A percentile compares a stretch with the other conserved stretches of the same genome.
Evolutionary conservation across 2,797 vertebrate species (phyloP).

Genomic region (Falco cherrug): DNA sequence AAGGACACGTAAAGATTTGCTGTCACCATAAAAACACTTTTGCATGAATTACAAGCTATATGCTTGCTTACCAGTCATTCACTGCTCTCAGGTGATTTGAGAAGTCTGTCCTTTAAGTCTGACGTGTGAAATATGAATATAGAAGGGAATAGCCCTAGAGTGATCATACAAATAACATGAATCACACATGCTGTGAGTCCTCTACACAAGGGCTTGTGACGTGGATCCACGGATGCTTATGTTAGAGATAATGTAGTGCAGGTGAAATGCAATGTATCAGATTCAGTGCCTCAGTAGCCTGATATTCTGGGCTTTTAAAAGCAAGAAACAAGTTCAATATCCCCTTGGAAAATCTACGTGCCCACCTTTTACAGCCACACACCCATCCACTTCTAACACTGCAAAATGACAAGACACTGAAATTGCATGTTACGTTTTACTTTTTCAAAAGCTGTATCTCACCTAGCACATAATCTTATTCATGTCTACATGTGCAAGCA

Average conservation of each 20-base stretch:
- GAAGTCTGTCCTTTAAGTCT: conserved; percentile 43
- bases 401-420: not conserved
- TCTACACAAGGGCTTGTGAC: not conserved
- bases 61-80: conserved; percentile 44
- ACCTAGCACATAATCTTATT: not conserved
- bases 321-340: not conserved
- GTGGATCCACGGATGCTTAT: not conserved
- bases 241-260: not conserved
- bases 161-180: not conserved
- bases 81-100: conserved; percentile 43
- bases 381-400: not conserved
- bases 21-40: conserved; percentile 48
- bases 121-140: conserved; percentile 14
- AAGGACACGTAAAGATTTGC: conserved; percentile 52
- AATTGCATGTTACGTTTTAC: not conserved
- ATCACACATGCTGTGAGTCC: not conserved
- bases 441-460: not conserved
- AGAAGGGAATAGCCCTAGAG: not conserved
- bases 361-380: not conserved
- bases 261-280: not conserved
- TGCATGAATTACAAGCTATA: conserved; percentile 62
- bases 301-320: not conserved
- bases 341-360: not conserved
- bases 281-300: not conserved
- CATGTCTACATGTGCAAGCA: not conserved